These are phyloP conservation scores for Panurus biarmicus DNA, from an alignment of 2,113 vertebrate genomes.

Conservation along the genomic window DNA sequence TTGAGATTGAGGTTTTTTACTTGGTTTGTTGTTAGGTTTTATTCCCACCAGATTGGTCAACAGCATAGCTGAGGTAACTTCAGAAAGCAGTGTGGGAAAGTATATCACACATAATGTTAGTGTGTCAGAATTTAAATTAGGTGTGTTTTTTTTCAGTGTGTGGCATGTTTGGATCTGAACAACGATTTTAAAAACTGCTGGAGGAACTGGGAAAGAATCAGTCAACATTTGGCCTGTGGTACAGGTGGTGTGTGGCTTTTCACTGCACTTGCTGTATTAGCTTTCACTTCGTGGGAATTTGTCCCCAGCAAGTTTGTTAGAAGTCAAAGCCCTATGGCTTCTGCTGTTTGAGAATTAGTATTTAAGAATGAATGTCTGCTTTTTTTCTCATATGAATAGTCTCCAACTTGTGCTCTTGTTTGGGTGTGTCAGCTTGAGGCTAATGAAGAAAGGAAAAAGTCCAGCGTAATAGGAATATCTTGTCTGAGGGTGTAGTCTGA, in stretches of 20 bases:
- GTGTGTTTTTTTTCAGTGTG: neutral
- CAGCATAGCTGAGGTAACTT: neutral
- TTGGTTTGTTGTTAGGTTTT: neutral
- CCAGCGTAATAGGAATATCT: neutral
- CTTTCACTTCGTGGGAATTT: neutral
- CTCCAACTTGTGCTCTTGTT: neutral
- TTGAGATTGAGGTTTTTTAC: neutral
- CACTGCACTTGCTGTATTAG: neutral
- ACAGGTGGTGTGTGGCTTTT: neutral
- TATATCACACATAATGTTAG: neutral
- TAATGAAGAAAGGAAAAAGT: neutral
- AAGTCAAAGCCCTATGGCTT: neutral
- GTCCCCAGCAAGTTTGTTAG: neutral
- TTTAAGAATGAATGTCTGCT: neutral
- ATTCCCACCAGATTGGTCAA: neutral
- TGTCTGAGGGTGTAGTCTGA: neutral
- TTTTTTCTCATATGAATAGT: neutral
- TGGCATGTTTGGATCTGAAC: neutral
- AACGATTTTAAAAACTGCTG: neutral
- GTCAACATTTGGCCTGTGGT: neutral
- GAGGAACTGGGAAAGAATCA: neutral
- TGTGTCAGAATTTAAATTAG: neutral
- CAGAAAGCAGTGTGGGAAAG: neutral
- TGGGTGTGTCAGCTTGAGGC: neutral
- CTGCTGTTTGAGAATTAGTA: neutral